Percentiles rank a stretch among this genome's conserved stretches.
phyloP scores from a whole-genome alignment of 92 coral and sea anemone genomes.

The Plumapathes pennacea region DNA sequence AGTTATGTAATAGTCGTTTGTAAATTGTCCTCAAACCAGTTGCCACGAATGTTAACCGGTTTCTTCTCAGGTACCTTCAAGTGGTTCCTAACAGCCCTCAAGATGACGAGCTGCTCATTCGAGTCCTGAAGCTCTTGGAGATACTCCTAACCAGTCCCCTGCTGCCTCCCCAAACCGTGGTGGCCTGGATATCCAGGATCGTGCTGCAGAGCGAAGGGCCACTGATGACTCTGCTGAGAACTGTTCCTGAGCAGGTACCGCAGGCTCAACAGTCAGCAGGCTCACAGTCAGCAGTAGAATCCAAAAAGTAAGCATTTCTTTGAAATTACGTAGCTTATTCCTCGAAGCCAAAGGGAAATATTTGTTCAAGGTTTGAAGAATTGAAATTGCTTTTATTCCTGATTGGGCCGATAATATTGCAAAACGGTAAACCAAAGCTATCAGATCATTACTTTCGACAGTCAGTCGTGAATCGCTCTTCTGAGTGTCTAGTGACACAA shows the following conservation, averaged over 20 bases:
- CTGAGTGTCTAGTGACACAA: too few species aligned
- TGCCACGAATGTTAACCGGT: too few species aligned
- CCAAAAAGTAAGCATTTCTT: conserved; percentile 80
- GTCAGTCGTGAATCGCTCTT: too few species aligned
- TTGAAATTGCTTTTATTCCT: too few species aligned
- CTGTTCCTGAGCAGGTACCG: conserved; percentile 12
- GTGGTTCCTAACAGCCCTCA: conserved; percentile 89
- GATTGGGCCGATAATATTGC: too few species aligned
- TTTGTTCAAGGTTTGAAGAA: too few species aligned
- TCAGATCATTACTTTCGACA: too few species aligned
- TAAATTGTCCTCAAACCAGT: too few species aligned
- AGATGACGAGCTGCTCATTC: conserved; percentile 75
- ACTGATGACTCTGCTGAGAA: conserved; percentile 62
- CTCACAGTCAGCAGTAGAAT: conserved; percentile 67
- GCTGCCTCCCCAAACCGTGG: conserved; percentile 72
- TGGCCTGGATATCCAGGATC: conserved; percentile 85
- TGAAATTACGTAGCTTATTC: too few species aligned
- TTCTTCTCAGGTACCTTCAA: conserved; percentile 73
- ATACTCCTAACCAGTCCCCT: conserved; percentile 61
- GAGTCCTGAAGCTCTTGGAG: conserved; percentile 62
- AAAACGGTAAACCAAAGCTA: too few species aligned
- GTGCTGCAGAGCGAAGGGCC: conserved; percentile 74
- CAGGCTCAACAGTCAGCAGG: conserved; percentile 25
- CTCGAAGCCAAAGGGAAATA: too few species aligned
- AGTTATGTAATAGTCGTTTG: too few species aligned